Conservation (phyloP, 53 echinoderm and acorn worm genomes). For the Echinometra lucunter region DNA sequence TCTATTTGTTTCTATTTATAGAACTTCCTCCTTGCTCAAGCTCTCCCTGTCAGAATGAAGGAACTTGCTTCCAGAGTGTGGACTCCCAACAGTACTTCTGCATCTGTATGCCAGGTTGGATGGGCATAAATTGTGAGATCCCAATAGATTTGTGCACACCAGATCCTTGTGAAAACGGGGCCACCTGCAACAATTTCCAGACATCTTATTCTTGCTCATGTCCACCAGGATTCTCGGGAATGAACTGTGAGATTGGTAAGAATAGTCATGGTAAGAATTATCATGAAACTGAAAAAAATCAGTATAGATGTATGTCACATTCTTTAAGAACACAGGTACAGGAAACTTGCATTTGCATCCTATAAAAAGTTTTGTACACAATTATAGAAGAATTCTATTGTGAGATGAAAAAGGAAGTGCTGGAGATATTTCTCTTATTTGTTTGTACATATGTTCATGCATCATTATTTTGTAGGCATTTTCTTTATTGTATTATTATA, state of each 20-base stretch:
- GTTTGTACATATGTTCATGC: too few species aligned
- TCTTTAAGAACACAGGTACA: too few species aligned
- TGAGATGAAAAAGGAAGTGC: too few species aligned
- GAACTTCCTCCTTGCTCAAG: slow-evolving; percentile 67
- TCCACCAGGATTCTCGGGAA: slow-evolving; percentile 60
- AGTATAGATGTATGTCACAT: too few species aligned
- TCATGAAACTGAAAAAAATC: too few species aligned
- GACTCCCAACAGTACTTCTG: slow-evolving; percentile 66
- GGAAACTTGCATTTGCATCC: too few species aligned
- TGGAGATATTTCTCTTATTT: too few species aligned
- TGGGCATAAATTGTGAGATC: slow-evolving; percentile 73
- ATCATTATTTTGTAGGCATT: too few species aligned
- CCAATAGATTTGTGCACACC: slow-evolving; percentile 55
- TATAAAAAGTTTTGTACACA: too few species aligned
- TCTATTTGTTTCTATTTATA: background rate
- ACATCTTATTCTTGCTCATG: slow-evolving; percentile 70
- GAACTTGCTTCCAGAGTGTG: slow-evolving; percentile 54
- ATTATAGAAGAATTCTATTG: too few species aligned
- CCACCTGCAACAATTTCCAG: slow-evolving; percentile 68
- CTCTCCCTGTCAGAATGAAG: slow-evolving; percentile 76
- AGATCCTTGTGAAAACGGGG: slow-evolving; percentile 76
- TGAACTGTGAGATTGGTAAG: slow-evolving; percentile 70
- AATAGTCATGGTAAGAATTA: background rate
- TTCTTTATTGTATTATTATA: too few species aligned
- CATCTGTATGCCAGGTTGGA: slow-evolving; percentile 73